These are phyloP conservation scores for Echeneis naucrates DNA, from an alignment of 2,797 vertebrate genomes.

Conservation along the genomic window DNA sequence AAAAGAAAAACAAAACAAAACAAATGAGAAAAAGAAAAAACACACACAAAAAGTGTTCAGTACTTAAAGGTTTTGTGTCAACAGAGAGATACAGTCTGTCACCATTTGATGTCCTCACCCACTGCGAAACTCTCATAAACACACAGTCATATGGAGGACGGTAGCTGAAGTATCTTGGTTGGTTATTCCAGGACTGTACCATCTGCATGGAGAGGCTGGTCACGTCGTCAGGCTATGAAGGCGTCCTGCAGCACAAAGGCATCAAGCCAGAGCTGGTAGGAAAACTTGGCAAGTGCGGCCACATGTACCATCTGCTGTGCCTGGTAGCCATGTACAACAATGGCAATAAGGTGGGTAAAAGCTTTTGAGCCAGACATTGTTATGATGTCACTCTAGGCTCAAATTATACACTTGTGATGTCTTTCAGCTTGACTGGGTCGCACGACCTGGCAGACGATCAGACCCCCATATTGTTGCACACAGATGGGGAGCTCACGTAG, in stretches of 20 bases:
- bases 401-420: slow-evolving; percentile 44
- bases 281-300: slow-evolving; percentile 95
- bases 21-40: slow-evolving; percentile 9
- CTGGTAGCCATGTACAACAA: slow-evolving; percentile 99
- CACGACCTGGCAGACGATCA: slow-evolving; percentile 34
- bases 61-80: slow-evolving; percentile 12
- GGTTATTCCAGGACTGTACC: slow-evolving; percentile 91
- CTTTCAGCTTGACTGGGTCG: slow-evolving; percentile 39
- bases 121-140: slow-evolving; percentile 49
- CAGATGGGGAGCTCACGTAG: slow-evolving; percentile 38
- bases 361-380: slow-evolving; percentile 65
- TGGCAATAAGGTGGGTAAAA: slow-evolving; percentile 93
- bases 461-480: slow-evolving; percentile 4
- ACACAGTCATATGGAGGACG: slow-evolving; percentile 31
- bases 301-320: slow-evolving; percentile 98
- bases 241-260: slow-evolving; percentile 90
- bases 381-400: slow-evolving; percentile 66
- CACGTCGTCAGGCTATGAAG: slow-evolving; percentile 94
- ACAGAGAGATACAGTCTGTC: slow-evolving; percentile 22
- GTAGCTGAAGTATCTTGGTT: slow-evolving; percentile 59
- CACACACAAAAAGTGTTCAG: not conserved
- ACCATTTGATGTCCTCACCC: slow-evolving; percentile 35
- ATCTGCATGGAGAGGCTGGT: slow-evolving; percentile 98
- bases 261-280: slow-evolving; percentile 94
- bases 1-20: slow-evolving; percentile 18